phyloP scores from a whole-genome alignment of 2,888 invertebrate genomes.

The Euphydryas editha region DNA sequence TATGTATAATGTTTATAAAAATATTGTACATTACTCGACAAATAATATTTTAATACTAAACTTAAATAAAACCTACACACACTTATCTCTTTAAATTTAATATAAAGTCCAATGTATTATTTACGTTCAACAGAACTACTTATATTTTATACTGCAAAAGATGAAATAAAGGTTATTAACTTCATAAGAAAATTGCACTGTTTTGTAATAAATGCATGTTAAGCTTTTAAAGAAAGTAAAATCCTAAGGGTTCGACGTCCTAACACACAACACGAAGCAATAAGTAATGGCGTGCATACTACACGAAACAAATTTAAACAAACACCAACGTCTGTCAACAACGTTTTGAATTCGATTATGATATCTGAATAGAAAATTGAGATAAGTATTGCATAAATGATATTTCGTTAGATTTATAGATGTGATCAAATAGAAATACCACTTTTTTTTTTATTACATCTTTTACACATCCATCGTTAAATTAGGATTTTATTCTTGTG shows the following conservation, averaged over 20 bases:
- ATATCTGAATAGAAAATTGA: neutral
- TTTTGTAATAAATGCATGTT: conserved; percentile 33
- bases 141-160: neutral
- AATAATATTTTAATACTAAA: no score
- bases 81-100: no score
- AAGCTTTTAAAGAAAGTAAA: conserved; percentile 51
- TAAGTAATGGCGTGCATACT: conserved; percentile 10
- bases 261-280: conserved; percentile 45
- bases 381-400: neutral
- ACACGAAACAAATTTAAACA: conserved; percentile 12
- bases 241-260: conserved; percentile 67
- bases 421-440: neutral
- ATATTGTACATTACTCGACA: no score
- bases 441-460: no score
- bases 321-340: conserved; percentile 1
- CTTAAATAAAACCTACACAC: no score
- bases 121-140: neutral
- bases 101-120: no score
- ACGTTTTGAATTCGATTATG: neutral
- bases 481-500: no score
- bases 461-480: no score
- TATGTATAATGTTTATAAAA: no score
- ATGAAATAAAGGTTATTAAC: conserved; percentile 33
- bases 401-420: neutral
- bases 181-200: conserved; percentile 23